Conservation (phyloP, 1,140 invertebrate genomes). For the Globodera rostochiensis region DNA sequence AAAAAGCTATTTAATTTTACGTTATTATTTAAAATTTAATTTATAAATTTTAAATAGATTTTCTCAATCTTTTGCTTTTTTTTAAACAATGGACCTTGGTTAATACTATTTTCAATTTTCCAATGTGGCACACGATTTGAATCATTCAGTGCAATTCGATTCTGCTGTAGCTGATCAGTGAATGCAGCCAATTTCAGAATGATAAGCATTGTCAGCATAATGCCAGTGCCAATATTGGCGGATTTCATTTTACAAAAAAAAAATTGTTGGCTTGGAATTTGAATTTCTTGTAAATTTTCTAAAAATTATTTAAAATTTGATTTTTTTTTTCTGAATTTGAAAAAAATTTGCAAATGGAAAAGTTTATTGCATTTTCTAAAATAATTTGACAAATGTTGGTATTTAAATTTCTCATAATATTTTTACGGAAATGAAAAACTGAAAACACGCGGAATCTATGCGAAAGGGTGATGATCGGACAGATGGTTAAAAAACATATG, state of each 20-base stretch:
- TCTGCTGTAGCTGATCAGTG: neutral
- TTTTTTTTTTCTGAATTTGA: no score
- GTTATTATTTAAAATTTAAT: neutral
- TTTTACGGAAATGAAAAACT: no score
- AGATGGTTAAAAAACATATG: no score
- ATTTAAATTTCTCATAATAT: no score
- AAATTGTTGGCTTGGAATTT: neutral
- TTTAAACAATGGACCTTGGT: neutral
- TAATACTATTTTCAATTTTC: neutral
- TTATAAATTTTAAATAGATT: neutral
- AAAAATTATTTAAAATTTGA: no score
- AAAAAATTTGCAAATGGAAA: no score
- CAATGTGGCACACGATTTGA: conserved; percentile 5
- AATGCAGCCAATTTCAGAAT: neutral
- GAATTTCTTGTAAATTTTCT: no score
- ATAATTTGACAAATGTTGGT: no score
- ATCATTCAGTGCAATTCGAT: conserved; percentile 14
- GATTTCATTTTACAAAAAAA: neutral
- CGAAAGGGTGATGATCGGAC: no score
- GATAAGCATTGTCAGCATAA: neutral
- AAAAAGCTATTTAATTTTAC: no score
- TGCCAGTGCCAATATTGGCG: neutral
- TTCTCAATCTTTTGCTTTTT: neutral
- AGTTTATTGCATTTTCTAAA: no score
- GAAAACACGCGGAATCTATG: no score